Conservation (phyloP, 2,113 vertebrate genomes). For the Greenwoodochromis staneri region DNA sequence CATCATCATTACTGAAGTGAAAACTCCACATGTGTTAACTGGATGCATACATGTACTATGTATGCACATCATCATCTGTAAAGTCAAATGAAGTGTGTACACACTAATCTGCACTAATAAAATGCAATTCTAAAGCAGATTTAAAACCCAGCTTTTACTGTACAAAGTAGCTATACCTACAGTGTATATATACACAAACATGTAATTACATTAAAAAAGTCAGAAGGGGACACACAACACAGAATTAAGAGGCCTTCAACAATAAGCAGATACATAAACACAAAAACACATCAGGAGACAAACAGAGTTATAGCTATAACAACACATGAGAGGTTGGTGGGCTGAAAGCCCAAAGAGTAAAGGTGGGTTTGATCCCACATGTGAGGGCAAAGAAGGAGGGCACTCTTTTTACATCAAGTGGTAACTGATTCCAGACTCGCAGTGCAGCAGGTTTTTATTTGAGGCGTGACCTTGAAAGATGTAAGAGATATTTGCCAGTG, state of each 20-base stretch:
- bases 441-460: background rate
- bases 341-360: background rate
- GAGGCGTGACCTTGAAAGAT: background rate
- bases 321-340: background rate
- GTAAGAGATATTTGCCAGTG: background rate
- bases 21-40: too few relatives aligned
- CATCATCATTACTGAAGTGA: too few relatives aligned
- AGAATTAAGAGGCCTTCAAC: background rate
- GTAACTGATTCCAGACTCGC: background rate
- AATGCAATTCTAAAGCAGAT: background rate
- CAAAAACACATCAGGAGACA: background rate
- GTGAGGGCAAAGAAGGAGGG: background rate
- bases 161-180: background rate
- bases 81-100: too few relatives aligned
- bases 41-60: too few relatives aligned
- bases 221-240: background rate
- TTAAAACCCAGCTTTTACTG: background rate
- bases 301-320: background rate
- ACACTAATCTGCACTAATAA: too few relatives aligned
- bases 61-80: too few relatives aligned
- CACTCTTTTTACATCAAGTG: background rate
- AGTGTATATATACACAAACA: background rate
- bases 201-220: background rate
- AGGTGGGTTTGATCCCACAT: background rate
- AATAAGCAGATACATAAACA: background rate